Evolutionary conservation across 2,113 vertebrate species (phyloP), one percentile per base, ranked within the genome.

Genomic region (Chiloscyllium plagiosum): DNA sequence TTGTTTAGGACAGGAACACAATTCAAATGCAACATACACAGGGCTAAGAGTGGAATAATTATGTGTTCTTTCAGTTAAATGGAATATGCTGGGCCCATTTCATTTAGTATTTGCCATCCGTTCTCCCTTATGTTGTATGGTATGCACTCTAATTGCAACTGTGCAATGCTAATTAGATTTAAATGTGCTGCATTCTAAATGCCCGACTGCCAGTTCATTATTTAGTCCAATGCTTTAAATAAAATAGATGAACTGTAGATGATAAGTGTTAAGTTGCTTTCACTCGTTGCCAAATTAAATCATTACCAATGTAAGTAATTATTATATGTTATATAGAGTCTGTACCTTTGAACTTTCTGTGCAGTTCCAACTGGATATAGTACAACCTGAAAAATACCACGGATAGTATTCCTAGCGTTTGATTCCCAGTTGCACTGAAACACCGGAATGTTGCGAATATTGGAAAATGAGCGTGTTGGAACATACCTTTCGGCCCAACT

Each of bases 161-260:
- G 26, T 3, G 13, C 94, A 95, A 70, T 20, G 47, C 68, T 95
- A 50, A 95, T 95, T 95, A 76, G 17, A 95, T 95, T 4, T 95
- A 66, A 8, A n/a, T 76, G 29, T 52, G 5, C 94, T 76, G 7
- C 29, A 50, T 26, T 94, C 20, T 52, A 72, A 95, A 33, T 50
- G 37, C 6, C 24, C 22, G 6, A 72, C 50, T 52, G 69, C 13
- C 3, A 72, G 68, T 52, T 95, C 24, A 52, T 95, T 95, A 95
- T 95, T 95, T 52, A 52, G 61, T 47, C 17, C 61, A 37, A 22
- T 42, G 20, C 66, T 95, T 70, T 94, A 69, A 94, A 68, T 70
- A 10, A 42, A 94, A 69, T 47, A 94, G 68, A 94, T 94, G 22
- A 95, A 26, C 8, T 52, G 2, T 47, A 29, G 68, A 50, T 94